Evolutionary conservation across 2,888 invertebrate species (phyloP).

Genomic region (Halictus ligatus): DNA sequence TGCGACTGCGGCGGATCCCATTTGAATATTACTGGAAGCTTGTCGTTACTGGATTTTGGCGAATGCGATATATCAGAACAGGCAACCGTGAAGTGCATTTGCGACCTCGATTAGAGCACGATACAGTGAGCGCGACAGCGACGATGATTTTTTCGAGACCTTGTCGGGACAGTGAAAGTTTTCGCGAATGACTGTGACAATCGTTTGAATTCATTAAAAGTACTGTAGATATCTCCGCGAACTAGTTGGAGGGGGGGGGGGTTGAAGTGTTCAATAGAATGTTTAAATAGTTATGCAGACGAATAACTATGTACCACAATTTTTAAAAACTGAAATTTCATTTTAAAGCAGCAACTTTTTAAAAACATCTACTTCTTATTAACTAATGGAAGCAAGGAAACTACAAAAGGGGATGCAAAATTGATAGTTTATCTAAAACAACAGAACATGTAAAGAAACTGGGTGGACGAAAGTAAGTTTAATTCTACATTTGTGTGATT

Average conservation of each 20-base stretch:
- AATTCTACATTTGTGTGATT: background rate
- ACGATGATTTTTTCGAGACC: conserved; percentile 22
- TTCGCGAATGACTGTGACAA: background rate
- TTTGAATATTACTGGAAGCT: conserved; percentile 56
- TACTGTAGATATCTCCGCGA: background rate
- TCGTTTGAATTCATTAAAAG: background rate
- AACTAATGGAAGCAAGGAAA: background rate
- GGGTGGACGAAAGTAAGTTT: background rate
- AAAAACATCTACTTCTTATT: background rate
- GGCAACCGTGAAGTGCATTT: conserved; percentile 40
- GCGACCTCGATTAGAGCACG: conserved; percentile 36
- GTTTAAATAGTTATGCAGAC: background rate
- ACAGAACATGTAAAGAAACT: background rate
- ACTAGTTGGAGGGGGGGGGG: background rate
- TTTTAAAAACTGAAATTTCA: background rate
- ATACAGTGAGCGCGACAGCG: conserved; percentile 18
- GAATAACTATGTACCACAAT: background rate
- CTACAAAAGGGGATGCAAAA: background rate
- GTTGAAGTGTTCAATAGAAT: background rate
- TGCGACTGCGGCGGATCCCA: conserved; percentile 45
- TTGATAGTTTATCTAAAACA: too few relatives aligned
- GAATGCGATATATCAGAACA: conserved; percentile 57
- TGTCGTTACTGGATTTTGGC: conserved; percentile 60
- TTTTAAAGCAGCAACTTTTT: background rate
- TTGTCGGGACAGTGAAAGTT: conserved; percentile 5